Conservation (phyloP, 1,140 invertebrate species). For the Stegodyphus dumicola region DNA sequence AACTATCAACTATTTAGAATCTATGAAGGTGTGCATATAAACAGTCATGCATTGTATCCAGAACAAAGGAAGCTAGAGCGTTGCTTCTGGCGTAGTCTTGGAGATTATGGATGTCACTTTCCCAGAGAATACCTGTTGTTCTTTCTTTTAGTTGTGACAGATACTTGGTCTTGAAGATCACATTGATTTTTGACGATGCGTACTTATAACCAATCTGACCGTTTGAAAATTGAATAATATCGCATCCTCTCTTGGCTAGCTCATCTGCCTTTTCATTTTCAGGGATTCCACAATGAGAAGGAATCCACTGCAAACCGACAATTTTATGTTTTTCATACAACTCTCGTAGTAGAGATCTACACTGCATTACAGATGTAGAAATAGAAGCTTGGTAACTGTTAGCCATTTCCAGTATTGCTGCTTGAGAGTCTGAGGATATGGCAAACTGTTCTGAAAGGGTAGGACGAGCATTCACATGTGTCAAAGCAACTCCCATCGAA, state of each 20-base stretch:
- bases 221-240: neutral
- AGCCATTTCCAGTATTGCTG: neutral
- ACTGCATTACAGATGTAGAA: neutral
- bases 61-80: neutral
- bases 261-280: neutral
- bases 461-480: constrained; percentile 3
- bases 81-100: neutral
- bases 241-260: neutral
- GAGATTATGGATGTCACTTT: neutral
- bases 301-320: neutral
- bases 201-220: neutral
- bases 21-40: neutral
- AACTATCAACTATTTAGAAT: neutral
- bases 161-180: neutral
- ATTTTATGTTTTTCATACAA: neutral
- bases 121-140: neutral
- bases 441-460: neutral
- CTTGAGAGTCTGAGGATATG: constrained; percentile 1
- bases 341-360: neutral
- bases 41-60: neutral
- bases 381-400: neutral
- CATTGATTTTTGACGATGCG: neutral
- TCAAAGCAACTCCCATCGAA: constrained; percentile 21
- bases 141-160: neutral
- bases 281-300: neutral